Evolutionary conservation across 2,888 invertebrate species (phyloP).

Genomic region (Eupithecia subumbrata): DNA sequence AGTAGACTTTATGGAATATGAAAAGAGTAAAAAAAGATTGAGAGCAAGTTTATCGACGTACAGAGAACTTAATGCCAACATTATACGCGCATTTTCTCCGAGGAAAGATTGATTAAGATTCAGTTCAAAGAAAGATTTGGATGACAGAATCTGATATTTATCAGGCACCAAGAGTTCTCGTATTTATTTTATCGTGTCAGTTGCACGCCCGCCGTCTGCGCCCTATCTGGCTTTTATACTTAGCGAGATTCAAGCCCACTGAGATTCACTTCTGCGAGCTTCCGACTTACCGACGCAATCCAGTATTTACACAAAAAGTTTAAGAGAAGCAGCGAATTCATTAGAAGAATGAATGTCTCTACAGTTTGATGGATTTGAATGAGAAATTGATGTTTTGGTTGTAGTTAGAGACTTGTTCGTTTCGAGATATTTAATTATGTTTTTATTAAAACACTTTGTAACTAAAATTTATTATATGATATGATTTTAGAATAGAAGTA

Average conservation of each 20-base stretch:
- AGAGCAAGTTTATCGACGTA: background rate
- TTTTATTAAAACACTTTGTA: too few species aligned
- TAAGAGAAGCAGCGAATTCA: slow-evolving; percentile 13
- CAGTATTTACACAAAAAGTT: slow-evolving; percentile 58
- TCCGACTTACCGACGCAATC: slow-evolving; percentile 52
- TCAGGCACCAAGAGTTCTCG: slow-evolving; percentile 30
- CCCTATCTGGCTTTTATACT: slow-evolving; percentile 55
- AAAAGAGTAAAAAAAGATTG: background rate
- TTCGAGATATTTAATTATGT: background rate
- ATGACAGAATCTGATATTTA: slow-evolving; percentile 34
- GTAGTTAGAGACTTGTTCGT: background rate
- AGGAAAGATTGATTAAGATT: background rate
- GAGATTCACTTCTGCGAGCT: slow-evolving; percentile 53
- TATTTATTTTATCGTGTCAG: slow-evolving; percentile 65
- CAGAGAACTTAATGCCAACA: background rate
- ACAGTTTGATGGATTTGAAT: background rate
- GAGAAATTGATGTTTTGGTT: background rate
- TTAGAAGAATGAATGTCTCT: slow-evolving; percentile 6
- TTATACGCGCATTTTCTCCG: background rate
- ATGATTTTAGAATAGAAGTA: background rate
- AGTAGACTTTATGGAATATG: too few species aligned
- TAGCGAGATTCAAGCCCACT: slow-evolving; percentile 64
- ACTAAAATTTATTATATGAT: too few species aligned
- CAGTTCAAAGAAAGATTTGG: background rate
- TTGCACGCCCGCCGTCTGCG: slow-evolving; percentile 60